These are phyloP conservation scores for Eupithecia exiguata DNA, from an alignment of 2,888 invertebrate species.

Conservation along the genomic window DNA sequence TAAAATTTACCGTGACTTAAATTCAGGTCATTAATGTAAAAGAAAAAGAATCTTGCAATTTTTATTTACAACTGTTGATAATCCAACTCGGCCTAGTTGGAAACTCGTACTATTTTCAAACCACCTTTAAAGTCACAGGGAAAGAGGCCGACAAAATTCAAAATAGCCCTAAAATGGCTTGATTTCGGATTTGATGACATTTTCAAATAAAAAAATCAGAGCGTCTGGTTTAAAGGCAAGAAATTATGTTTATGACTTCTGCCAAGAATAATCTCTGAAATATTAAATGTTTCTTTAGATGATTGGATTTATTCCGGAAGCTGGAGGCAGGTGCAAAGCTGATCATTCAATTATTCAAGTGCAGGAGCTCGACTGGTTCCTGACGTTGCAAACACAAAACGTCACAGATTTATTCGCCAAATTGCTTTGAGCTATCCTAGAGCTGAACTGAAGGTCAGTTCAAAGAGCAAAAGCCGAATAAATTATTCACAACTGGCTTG, in stretches of 20 bases:
- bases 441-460: conserved; percentile 26
- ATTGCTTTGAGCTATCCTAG: conserved; percentile 55
- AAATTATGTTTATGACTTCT: conserved; percentile 4
- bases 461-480: conserved; percentile 26
- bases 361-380: conserved; percentile 52
- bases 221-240: not conserved
- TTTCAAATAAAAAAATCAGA: no score
- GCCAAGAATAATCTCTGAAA: conserved; percentile 20
- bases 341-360: conserved; percentile 61
- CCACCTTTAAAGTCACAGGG: no score
- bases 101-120: no score
- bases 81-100: no score
- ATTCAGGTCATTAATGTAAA: not conserved
- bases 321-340: conserved; percentile 47
- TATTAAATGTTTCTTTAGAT: conserved; percentile 35
- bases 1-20: not conserved
- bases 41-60: not conserved
- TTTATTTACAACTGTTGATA: no score
- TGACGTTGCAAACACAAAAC: conserved; percentile 60
- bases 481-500: conserved; percentile 1
- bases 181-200: no score
- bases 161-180: no score
- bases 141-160: no score
- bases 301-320: conserved; percentile 39
- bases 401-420: conserved; percentile 65